phyloP scores from a whole-genome alignment of 2,888 invertebrate species.

The Leptopterna dolabrata region DNA sequence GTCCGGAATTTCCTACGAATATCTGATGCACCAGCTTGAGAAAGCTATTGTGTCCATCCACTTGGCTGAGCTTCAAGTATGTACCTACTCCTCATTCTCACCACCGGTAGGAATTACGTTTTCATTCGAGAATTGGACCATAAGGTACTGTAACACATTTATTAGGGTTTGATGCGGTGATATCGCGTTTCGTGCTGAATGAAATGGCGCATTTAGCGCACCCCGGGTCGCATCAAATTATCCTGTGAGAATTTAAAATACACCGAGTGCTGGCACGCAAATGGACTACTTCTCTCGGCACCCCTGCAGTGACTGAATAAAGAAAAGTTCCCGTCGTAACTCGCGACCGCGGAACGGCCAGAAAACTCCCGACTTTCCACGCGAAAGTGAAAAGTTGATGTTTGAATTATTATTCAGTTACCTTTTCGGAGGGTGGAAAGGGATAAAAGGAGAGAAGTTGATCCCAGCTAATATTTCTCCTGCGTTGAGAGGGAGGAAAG shows the following conservation, averaged over 20 bases:
- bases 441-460: constrained; percentile 12
- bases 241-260: not conserved
- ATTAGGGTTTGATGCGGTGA: too few relatives aligned
- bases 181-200: too few relatives aligned
- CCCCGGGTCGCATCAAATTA: too few relatives aligned
- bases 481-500: not conserved
- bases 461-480: constrained; percentile 7
- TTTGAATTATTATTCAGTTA: constrained; percentile 35
- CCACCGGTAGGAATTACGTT: too few relatives aligned
- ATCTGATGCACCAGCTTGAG: too few relatives aligned
- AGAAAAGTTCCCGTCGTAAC: not conserved
- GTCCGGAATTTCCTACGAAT: too few relatives aligned
- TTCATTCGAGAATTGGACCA: too few relatives aligned
- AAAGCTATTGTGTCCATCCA: too few relatives aligned
- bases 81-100: too few relatives aligned
- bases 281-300: not conserved
- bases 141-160: too few relatives aligned
- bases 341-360: not conserved
- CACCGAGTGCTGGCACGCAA: not conserved
- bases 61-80: too few relatives aligned
- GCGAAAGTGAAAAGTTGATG: constrained; percentile 19
- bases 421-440: not conserved
- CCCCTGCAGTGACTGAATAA: not conserved
- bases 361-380: not conserved
- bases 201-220: too few relatives aligned